These are phyloP conservation scores for Girardinus metallicus DNA, from an alignment of 2,797 vertebrate genomes.

Conservation along the genomic window DNA sequence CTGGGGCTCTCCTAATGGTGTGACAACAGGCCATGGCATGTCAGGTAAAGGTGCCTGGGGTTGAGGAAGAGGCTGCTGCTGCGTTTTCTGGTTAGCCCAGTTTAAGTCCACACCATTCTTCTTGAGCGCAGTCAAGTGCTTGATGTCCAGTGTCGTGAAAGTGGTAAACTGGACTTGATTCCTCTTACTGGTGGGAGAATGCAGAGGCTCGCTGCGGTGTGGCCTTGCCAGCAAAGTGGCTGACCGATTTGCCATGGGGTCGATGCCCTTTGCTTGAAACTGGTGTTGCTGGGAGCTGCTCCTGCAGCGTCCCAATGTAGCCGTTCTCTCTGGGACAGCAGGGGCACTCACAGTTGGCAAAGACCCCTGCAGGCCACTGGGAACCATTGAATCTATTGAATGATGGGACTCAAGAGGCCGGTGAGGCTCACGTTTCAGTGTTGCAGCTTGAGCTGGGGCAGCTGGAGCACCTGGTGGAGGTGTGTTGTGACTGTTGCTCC, in stretches of 20 bases:
- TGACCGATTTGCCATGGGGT: slow-evolving; percentile 76
- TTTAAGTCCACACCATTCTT: slow-evolving; percentile 83
- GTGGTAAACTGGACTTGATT: slow-evolving; percentile 97
- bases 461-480: slow-evolving; percentile 66
- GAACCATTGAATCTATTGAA: slow-evolving; percentile 78
- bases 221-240: slow-evolving; percentile 78
- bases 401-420: slow-evolving; percentile 74
- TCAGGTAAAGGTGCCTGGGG: slow-evolving; percentile 71
- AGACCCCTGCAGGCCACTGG: slow-evolving; percentile 51
- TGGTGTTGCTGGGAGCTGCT: slow-evolving; percentile 73
- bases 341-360: slow-evolving; percentile 66
- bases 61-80: slow-evolving; percentile 58
- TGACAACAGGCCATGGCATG: slow-evolving; percentile 79
- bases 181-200: slow-evolving; percentile 94
- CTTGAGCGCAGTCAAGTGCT: slow-evolving; percentile 79
- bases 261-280: slow-evolving; percentile 58
- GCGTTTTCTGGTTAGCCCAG: slow-evolving; percentile 86
- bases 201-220: slow-evolving; percentile 79
- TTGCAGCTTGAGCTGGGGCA: slow-evolving; percentile 49
- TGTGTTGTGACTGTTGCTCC: slow-evolving; percentile 70
- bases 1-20: slow-evolving; percentile 62
- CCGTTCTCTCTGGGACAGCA: slow-evolving; percentile 84
- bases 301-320: slow-evolving; percentile 84
- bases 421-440: slow-evolving; percentile 68
- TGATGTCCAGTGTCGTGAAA: slow-evolving; percentile 87